Evolutionary conservation across 2,797 vertebrate species (phyloP), one percentile per base, ranked within the genome.

Genomic region (Picus viridis): DNA sequence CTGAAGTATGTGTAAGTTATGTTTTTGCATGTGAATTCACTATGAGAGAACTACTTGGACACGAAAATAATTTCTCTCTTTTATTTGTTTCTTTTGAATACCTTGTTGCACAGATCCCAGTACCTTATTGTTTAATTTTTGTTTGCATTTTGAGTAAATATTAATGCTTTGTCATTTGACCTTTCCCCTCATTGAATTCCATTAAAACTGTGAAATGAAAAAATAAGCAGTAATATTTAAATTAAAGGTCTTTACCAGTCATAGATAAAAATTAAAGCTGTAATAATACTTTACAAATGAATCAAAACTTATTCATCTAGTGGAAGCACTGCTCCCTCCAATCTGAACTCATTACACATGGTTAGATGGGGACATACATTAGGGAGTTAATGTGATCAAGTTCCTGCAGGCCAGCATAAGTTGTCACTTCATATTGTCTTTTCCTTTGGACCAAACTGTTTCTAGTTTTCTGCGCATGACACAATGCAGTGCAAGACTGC

Each of bases 401-500:
- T 7, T 96, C 76, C 93, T 91, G 73, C 81, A 92, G 82, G 86
- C 72, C 76, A 88, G 10, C 26, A 54, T 29, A 78, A 59, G 36
- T 62, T 95, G 84, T 83, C 92, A 89, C 88, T 92, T 96, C 49
- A 16, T 41, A 65, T 83, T 49, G 57, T 12, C 71, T 65, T 68
- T 57, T 81, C 36, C 30, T 85, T 58, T 65, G 47, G 64, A 81
- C 72, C 39, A 26, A 65, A 80, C 14, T 43, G 49, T 36, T 94
- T 34, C 27, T n/a, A 19, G 19, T 69, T 90, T 76, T 62, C 76
- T 88, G 80, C 24, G 43, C 80, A 61, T 79, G 77, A 78, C 85
- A 76, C 12, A 86, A 29, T 24, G 45, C 47, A 58, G 30, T 11
- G 57, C 18, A 72, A 68, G 83, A 67, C 62, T 11, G 4, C 58